These are phyloP conservation scores for Mastomys coucha DNA, from an alignment of 2,113 vertebrate species.

Conservation along the genomic window DNA sequence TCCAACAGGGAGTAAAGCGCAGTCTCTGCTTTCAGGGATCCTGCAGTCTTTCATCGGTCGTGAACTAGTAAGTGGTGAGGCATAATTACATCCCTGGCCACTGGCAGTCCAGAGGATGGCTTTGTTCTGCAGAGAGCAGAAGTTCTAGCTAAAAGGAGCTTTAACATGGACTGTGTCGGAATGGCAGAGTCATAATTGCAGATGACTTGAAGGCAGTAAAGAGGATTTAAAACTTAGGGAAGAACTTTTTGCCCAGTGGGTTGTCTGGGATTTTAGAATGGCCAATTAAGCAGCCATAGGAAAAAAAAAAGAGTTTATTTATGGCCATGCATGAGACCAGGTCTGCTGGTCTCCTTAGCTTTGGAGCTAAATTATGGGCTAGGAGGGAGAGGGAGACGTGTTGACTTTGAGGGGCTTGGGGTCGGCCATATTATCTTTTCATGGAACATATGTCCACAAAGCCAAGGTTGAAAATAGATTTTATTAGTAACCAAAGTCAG, in stretches of 20 bases:
- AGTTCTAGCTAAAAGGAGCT: background rate
- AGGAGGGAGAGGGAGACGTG: background rate
- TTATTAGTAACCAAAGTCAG: conserved; percentile 41
- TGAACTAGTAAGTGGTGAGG: background rate
- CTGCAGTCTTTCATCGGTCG: background rate
- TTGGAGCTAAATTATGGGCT: background rate
- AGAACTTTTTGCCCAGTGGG: background rate
- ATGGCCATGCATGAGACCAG: background rate
- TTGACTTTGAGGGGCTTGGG: too few species aligned
- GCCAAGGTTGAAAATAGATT: background rate
- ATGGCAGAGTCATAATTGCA: background rate
- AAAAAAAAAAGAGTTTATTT: background rate
- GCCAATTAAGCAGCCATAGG: background rate
- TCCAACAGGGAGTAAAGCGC: background rate
- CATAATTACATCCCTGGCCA: background rate
- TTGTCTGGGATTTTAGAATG: background rate
- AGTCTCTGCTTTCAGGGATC: background rate
- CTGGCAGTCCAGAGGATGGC: background rate
- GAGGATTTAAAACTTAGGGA: conserved; percentile 6
- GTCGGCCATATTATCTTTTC: background rate
- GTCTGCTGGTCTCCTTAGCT: background rate
- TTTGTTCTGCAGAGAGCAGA: background rate
- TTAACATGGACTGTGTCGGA: background rate
- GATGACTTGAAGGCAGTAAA: conserved; percentile 1
- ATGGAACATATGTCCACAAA: background rate